A percentile compares a stretch with the other conserved stretches of the same genome.
phyloP scores from a whole-genome alignment of 2,888 invertebrate genomes.

The Bugulina stolonifera region DNA sequence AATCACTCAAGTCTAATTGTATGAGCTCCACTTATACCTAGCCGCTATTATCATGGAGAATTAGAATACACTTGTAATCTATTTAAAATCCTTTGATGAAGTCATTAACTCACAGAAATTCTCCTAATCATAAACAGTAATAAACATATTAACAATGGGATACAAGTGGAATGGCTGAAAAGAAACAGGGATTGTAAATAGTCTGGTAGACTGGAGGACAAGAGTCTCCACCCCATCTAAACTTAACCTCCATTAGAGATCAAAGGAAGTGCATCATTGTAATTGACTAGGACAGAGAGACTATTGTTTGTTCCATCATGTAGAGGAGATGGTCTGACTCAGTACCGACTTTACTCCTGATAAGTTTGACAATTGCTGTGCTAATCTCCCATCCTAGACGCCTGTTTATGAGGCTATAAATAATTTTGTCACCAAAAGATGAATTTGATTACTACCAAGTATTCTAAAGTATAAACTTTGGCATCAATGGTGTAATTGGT shows the following conservation, averaged over 20 bases:
- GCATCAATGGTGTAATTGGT: not conserved
- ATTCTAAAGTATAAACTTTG: not conserved
- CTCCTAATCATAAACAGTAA: not conserved
- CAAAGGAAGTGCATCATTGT: conserved; percentile 11
- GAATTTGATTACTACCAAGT: not conserved
- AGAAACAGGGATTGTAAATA: no score
- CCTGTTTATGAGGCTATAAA: not conserved
- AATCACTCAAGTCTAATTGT: no score
- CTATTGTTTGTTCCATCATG: conserved; percentile 4
- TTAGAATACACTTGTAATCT: not conserved
- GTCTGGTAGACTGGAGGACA: no score
- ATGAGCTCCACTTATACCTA: no score
- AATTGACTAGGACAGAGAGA: conserved; percentile 19
- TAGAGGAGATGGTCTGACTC: not conserved
- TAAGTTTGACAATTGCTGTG: not conserved
- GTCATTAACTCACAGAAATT: not conserved
- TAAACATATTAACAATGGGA: not conserved
- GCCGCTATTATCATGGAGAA: not conserved
- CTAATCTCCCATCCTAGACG: not conserved
- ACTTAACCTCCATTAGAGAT: not conserved
- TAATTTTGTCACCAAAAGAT: not conserved
- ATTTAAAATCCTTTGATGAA: conserved; percentile 2
- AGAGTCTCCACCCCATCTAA: no score
- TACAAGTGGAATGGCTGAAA: no score
- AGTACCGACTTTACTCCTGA: not conserved